Conservation (phyloP, 2,888 invertebrate species). For the Drosophila borealis region DNA sequence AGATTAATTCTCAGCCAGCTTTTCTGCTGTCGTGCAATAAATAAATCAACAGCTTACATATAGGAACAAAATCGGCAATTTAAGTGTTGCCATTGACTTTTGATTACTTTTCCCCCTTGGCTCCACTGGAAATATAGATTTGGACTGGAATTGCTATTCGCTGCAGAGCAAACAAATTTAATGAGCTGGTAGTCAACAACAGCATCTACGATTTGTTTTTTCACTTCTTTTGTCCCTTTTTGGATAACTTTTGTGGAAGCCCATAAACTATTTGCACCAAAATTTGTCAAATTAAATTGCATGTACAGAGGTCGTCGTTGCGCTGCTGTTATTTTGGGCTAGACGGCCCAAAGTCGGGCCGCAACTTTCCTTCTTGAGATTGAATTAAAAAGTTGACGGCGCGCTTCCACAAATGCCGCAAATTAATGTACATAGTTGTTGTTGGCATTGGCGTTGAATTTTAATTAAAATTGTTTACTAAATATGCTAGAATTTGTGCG, state of each 20-base stretch:
- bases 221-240: constrained; percentile 18
- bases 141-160: constrained; percentile 8
- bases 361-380: constrained; percentile 64
- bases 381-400: constrained; percentile 77
- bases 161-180: constrained; percentile 56
- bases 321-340: constrained; percentile 34
- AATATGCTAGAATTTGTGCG: constrained; percentile 71
- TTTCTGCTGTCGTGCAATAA: constrained; percentile 46
- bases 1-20: constrained; percentile 10
- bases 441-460: constrained; percentile 49
- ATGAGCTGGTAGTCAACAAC: constrained; percentile 59
- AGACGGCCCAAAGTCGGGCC: constrained; percentile 45
- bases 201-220: neutral
- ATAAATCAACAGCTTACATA: constrained; percentile 66
- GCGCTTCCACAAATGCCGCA: constrained; percentile 67
- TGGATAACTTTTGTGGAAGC: constrained; percentile 42
- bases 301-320: constrained; percentile 52
- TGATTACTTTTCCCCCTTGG: constrained; percentile 51
- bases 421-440: constrained; percentile 73
- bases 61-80: constrained; percentile 58
- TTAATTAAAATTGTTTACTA: constrained; percentile 77
- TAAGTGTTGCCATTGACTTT: constrained; percentile 70
- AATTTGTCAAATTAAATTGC: constrained; percentile 81
- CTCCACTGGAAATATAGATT: constrained; percentile 15
- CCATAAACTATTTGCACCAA: constrained; percentile 70